Evolutionary conservation across 1,140 invertebrate species (phyloP), one percentile per base, ranked within the genome.

Genomic region (Dendroctonus ponderosae): DNA sequence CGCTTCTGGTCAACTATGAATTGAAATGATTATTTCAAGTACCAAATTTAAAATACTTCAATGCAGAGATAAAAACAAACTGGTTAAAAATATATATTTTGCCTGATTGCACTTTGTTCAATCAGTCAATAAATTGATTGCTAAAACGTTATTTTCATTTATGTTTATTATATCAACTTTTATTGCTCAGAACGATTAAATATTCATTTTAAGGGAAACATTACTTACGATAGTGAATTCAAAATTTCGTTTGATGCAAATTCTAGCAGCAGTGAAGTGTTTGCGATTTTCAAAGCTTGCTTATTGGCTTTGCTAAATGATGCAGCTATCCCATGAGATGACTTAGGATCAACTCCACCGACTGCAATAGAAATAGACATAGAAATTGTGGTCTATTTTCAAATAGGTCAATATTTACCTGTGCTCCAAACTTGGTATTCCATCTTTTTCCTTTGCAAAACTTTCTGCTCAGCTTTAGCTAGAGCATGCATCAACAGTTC

Each of bases 241-340:
- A 93, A 74, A 7, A 95, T 86, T 79, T 93, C 91, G 69, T 91
- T 90, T 0, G 92, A 93, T 0, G 92, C 91, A 68, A 92, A 87
- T 77, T 96, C 93, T 52, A 91, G 89, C 57, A 96, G 84, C n/a
- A 94, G 82, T 0, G 93, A 96, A 4, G 90, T 88, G 71, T 96
- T 96, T 3, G 92, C 91, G 7, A 94, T 76, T 40, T 88, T 82
- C 0, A 94, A 76, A 5, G 93, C 91, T 67, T 91, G 87, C 75
- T 87, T 84, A 75, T 92, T 95, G 2, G 93, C 91, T 72, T 94
- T 91, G 44, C 90, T 92, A 79, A 95, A 94, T 7, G 91, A 92
- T 0, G 91, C 92, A 11, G 91, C 91, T 0, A 87, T 92, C 5
- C 92, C 92, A n/a, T 87, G 84, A 5, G 92, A 86, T 2, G 92